phyloP scores from a whole-genome alignment of 2,797 vertebrate genomes.

The Microctenopoma steveboyesi region DNA sequence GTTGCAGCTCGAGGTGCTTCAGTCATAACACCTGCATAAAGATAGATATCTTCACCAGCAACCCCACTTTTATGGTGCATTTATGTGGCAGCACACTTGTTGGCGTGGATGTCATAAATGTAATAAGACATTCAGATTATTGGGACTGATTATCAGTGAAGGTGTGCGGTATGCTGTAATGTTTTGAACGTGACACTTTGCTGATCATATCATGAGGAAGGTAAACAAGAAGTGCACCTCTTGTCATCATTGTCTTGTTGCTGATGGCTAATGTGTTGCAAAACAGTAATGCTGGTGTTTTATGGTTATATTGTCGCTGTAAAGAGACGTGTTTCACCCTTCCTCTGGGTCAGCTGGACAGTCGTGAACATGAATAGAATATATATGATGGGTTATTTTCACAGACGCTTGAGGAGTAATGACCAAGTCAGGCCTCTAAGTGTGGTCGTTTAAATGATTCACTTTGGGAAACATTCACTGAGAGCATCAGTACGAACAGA shows the following conservation, averaged over 20 bases:
- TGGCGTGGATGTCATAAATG: constrained; percentile 50
- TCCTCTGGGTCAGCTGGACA: constrained; percentile 38
- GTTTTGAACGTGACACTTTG: constrained; percentile 18
- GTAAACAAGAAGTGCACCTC: constrained; percentile 42
- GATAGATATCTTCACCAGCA: constrained; percentile 82
- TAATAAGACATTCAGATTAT: constrained; percentile 53
- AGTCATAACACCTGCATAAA: constrained; percentile 85
- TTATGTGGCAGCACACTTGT: constrained; percentile 77
- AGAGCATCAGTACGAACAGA: constrained; percentile 7
- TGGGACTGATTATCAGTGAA: constrained; percentile 41
- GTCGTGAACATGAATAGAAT: constrained; percentile 40
- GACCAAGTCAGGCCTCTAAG: constrained; percentile 15
- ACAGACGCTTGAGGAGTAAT: neutral
- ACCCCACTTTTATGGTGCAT: constrained; percentile 78
- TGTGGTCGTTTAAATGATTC: constrained; percentile 38
- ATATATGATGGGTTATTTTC: constrained; percentile 23
- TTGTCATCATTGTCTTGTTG: constrained; percentile 38
- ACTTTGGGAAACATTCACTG: constrained; percentile 20
- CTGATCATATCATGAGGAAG: constrained; percentile 21
- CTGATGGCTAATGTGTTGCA: constrained; percentile 64
- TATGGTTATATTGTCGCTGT: constrained; percentile 72
- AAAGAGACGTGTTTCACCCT: constrained; percentile 58
- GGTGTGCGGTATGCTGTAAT: constrained; percentile 42
- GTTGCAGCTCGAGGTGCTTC: constrained; percentile 62
- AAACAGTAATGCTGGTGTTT: constrained; percentile 62